Conservation (phyloP, 2,888 invertebrate genomes). For the Andrena trimmerana region DNA sequence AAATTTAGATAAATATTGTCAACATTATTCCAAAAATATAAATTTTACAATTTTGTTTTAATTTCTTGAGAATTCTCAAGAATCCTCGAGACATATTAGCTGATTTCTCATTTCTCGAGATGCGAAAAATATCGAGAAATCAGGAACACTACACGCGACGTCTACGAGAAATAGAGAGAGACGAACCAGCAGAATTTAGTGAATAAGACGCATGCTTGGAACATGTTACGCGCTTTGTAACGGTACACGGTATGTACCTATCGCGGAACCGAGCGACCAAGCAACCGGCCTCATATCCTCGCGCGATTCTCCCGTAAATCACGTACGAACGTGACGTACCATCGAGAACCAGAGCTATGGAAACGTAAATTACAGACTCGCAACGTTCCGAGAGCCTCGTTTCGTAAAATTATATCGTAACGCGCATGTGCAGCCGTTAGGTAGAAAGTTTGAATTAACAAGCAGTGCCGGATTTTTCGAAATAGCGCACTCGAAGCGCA, state of each 20-base stretch:
- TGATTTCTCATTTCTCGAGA: too few species aligned
- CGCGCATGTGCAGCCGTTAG: neutral
- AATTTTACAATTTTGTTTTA: too few species aligned
- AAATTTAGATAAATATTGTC: too few species aligned
- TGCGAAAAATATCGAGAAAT: too few species aligned
- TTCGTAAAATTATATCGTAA: conserved; percentile 7
- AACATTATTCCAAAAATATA: too few species aligned
- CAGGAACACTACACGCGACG: neutral
- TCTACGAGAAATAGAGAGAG: neutral
- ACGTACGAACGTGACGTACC: conserved; percentile 35
- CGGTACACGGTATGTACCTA: conserved; percentile 36
- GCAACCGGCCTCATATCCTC: conserved; percentile 41
- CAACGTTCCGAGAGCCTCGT: conserved; percentile 21
- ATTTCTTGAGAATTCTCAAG: too few species aligned
- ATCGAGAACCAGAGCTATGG: conserved; percentile 35
- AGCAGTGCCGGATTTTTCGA: neutral
- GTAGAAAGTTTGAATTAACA: neutral
- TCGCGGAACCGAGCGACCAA: conserved; percentile 27
- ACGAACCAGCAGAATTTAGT: conserved; percentile 35
- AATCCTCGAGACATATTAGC: too few species aligned
- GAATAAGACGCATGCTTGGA: conserved; percentile 18
- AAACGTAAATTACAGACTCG: conserved; percentile 35
- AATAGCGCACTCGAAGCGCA: neutral
- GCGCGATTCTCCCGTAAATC: conserved; percentile 54
- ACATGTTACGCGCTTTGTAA: conserved; percentile 37